Percentiles rank a stretch among this genome's conserved stretches.
Conservation (phyloP, 2,113 vertebrate genomes). For the Mus spicilegus region DNA sequence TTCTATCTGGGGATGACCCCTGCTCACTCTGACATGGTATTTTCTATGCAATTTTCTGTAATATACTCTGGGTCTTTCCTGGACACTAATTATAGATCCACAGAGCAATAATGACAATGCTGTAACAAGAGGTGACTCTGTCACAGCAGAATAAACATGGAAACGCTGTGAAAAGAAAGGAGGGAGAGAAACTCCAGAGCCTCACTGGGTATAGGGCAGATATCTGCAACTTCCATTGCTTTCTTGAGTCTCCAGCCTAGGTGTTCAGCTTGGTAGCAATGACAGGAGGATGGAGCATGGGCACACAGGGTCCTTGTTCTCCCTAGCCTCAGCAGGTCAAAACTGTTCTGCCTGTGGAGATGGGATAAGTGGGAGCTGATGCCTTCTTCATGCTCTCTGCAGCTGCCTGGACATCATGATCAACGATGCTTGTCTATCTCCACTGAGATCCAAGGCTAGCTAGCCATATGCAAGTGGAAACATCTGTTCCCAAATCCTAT, state of each 20-base stretch:
- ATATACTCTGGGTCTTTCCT: background rate
- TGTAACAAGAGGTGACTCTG: background rate
- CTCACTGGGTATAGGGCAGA: background rate
- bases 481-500: slow-evolving; percentile 33
- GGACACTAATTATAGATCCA: background rate
- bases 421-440: slow-evolving; percentile 73
- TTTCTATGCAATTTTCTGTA: background rate
- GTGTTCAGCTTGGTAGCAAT: background rate
- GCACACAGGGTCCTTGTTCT: background rate
- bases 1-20: background rate
- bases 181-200: background rate
- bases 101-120: background rate
- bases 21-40: rapidly evolving
- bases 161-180: background rate
- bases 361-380: background rate
- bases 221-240: background rate
- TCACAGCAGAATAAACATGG: slow-evolving; percentile 11
- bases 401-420: slow-evolving; percentile 64
- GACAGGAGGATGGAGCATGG: rapidly evolving
- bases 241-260: background rate
- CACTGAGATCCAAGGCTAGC: slow-evolving; percentile 65
- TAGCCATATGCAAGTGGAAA: slow-evolving; percentile 66
- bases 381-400: background rate
- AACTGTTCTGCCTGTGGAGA: slow-evolving; percentile 8
- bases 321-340: background rate